Evolutionary conservation across 2,113 vertebrate genomes (phyloP).

Genomic region (Lontra canadensis): DNA sequence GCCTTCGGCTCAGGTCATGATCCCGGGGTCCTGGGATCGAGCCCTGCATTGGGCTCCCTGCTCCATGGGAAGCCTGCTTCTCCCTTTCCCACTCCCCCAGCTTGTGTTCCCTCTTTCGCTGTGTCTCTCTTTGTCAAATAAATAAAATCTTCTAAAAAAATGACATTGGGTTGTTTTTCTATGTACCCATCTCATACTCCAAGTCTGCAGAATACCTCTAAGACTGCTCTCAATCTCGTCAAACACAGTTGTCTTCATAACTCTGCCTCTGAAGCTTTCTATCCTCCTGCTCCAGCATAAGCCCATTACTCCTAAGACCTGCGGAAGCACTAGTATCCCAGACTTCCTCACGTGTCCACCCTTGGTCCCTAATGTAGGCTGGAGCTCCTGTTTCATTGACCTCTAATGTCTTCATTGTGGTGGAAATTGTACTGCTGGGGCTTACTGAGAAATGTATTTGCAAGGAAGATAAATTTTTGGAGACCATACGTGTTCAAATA

Average conservation of each 20-base stretch:
- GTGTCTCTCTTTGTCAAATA: too few relatives aligned
- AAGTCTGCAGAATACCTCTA: background rate
- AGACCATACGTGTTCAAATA: background rate
- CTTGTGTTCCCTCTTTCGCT: too few relatives aligned
- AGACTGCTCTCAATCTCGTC: background rate
- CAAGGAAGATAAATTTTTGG: background rate
- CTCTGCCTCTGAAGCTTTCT: background rate
- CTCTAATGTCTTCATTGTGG: background rate
- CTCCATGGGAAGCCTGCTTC: too few relatives aligned
- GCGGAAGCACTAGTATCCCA: background rate
- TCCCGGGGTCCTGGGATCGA: too few relatives aligned
- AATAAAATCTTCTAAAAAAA: background rate
- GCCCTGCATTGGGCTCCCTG: too few relatives aligned
- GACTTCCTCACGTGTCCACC: background rate
- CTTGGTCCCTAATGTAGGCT: background rate
- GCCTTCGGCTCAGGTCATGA: too few relatives aligned
- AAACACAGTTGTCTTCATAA: background rate
- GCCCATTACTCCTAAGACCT: background rate
- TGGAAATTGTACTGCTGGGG: background rate
- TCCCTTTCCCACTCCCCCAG: too few relatives aligned
- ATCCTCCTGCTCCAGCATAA: background rate
- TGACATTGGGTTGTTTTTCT: background rate
- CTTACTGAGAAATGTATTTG: background rate
- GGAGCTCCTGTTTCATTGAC: background rate
- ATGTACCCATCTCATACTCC: background rate